Percentiles rank a stretch among this genome's conserved stretches.
Evolutionary conservation across 2,113 vertebrate genomes (phyloP).

Genomic region (Callorhinus ursinus): DNA sequence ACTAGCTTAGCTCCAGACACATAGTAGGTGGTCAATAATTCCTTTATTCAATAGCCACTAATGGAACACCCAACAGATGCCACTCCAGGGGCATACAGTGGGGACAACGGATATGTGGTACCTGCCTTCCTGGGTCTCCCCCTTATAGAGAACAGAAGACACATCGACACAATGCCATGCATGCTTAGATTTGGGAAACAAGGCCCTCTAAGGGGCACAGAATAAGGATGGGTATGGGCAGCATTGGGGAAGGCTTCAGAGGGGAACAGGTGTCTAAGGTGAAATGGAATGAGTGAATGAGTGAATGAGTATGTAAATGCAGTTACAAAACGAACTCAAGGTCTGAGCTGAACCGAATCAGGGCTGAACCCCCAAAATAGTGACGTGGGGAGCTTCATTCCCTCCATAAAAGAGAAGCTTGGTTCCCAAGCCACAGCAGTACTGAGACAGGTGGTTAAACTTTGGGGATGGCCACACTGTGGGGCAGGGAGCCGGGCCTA

Average conservation of each 20-base stretch:
- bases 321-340: not conserved
- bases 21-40: not conserved
- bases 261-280: not conserved
- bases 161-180: no score
- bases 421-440: not conserved
- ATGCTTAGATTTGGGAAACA: not conserved
- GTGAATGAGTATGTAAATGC: no score
- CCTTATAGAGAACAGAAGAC: not conserved
- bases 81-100: not conserved
- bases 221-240: not conserved
- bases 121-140: not conserved
- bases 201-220: not conserved
- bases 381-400: not conserved
- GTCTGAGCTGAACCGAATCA: not conserved
- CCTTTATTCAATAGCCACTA: not conserved
- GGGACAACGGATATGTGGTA: not conserved
- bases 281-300: not conserved
- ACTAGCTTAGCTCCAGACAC: not conserved
- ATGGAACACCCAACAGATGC: not conserved
- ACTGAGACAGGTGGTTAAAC: not conserved
- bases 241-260: not conserved
- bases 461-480: not conserved
- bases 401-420: not conserved
- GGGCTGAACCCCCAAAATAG: not conserved
- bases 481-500: not conserved